These are phyloP conservation scores for Podarcis raffonei DNA, from an alignment of 2,113 vertebrate genomes.

Conservation along the genomic window DNA sequence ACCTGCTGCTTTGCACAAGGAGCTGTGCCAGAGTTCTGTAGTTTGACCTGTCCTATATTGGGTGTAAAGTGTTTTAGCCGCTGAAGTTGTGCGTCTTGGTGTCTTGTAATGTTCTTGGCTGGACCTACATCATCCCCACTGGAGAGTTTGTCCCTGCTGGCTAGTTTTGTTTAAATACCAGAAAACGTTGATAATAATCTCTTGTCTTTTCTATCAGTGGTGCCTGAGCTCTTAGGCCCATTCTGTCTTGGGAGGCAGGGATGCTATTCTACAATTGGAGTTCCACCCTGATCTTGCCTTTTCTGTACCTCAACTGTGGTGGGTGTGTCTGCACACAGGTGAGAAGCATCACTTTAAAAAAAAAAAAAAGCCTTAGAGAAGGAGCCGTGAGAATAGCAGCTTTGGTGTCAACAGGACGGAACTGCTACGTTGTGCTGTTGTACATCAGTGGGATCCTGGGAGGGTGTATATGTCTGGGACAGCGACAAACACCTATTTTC, in stretches of 20 bases:
- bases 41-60: neutral
- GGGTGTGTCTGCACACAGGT: neutral
- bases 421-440: neutral
- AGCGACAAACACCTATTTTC: neutral
- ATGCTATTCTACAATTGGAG: neutral
- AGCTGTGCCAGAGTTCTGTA: neutral
- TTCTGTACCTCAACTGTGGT: too few relatives aligned
- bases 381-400: neutral
- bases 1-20: neutral
- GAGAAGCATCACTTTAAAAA: neutral
- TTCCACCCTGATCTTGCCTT: neutral
- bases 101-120: constrained; percentile 1
- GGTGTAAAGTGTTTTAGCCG: neutral
- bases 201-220: neutral
- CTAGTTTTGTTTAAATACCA: neutral
- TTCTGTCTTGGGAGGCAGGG: neutral
- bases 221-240: neutral
- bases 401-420: neutral
- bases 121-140: neutral
- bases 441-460: neutral
- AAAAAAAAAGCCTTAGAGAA: neutral
- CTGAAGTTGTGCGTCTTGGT: neutral
- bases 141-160: neutral
- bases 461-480: neutral
- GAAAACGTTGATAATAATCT: neutral